These are phyloP conservation scores for Tolypeutes matacus DNA, from an alignment of 2,797 vertebrate species.

Conservation along the genomic window DNA sequence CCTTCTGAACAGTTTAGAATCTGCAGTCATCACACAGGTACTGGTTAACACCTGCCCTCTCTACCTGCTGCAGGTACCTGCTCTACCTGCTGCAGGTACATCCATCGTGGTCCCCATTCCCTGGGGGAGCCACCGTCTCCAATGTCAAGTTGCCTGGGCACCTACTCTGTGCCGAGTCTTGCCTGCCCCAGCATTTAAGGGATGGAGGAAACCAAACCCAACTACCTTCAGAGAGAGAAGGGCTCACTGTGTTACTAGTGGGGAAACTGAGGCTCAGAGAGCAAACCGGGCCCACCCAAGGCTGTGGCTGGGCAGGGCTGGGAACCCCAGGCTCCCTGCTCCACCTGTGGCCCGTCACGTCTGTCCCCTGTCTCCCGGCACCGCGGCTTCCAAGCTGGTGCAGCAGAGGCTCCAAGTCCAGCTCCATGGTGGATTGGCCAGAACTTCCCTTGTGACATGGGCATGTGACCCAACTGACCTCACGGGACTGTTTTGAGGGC, in stretches of 20 bases:
- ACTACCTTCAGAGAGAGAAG: background rate
- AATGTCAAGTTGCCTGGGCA: fast-evolving
- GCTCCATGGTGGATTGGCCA: background rate
- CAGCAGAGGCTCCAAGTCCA: no score
- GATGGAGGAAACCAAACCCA: fast-evolving
- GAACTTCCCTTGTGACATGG: background rate
- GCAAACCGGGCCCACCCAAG: background rate
- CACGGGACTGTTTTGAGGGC: background rate
- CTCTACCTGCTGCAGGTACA: fast-evolving
- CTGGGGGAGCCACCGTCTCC: background rate
- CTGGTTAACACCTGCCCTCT: background rate
- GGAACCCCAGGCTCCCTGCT: no score
- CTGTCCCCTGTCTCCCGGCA: no score
- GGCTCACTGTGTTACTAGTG: fast-evolving
- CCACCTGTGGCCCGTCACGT: background rate
- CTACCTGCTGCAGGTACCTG: fast-evolving
- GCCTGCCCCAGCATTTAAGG: fast-evolving
- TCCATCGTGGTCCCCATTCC: background rate
- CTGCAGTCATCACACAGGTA: fast-evolving
- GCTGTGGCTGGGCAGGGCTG: background rate
- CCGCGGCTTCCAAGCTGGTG: no score
- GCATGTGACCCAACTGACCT: background rate
- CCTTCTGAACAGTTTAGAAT: background rate
- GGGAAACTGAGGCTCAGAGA: background rate
- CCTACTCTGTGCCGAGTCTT: fast-evolving